Conservation (phyloP, 2,113 vertebrate genomes). For the Forbesichthys papilliferus region DNA sequence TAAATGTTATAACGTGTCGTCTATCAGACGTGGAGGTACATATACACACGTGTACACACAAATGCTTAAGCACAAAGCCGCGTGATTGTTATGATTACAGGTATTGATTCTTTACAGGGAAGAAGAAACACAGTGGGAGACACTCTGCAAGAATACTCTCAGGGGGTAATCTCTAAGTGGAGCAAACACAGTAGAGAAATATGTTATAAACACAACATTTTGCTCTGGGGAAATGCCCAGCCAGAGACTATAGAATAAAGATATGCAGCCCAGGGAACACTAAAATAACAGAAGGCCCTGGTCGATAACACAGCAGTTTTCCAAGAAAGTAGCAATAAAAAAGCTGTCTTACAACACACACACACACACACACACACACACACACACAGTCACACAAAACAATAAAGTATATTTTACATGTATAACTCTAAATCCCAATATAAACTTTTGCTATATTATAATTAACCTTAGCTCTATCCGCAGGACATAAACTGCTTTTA, state of each 20-base stretch:
- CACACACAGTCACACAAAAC: no score
- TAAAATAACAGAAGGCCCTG: neutral
- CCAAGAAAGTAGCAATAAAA: neutral
- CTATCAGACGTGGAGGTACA: neutral
- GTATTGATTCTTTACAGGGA: neutral
- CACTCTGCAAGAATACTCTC: neutral
- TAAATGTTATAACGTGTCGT: neutral
- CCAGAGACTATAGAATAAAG: neutral
- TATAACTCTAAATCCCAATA: no score
- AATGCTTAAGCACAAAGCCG: neutral
- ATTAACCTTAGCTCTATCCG: no score
- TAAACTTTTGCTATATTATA: no score
- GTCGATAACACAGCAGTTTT: neutral
- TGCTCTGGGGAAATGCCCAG: neutral
- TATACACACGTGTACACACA: neutral
- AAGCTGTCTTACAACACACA: no score
- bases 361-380: no score
- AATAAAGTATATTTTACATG: no score
- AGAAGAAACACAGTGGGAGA: neutral
- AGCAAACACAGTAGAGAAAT: slow-evolving; percentile 1
- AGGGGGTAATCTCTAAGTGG: neutral
- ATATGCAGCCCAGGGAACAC: neutral
- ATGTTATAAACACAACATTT: neutral
- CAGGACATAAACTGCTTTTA: no score
- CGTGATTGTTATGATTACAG: neutral